phyloP scores from a whole-genome alignment of 2,888 invertebrate species.

The Diarsia rubi region DNA sequence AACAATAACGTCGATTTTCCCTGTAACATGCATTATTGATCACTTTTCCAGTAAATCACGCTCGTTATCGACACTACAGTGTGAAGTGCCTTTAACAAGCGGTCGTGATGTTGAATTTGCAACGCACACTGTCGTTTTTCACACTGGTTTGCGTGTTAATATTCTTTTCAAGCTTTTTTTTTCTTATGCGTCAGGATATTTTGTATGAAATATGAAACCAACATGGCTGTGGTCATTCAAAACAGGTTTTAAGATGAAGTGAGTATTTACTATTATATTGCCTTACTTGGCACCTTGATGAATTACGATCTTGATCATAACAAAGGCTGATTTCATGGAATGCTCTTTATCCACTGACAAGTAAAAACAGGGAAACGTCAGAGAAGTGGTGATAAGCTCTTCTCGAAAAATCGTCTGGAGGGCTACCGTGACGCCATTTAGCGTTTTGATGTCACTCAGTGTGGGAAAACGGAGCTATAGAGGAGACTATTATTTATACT shows the following conservation, averaged over 20 bases:
- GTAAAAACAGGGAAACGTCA: no score
- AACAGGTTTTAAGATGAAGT: background rate
- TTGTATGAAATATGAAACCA: background rate
- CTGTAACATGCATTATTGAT: background rate
- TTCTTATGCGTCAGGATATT: conserved; percentile 21
- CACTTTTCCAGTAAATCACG: background rate
- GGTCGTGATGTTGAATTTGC: conserved; percentile 39
- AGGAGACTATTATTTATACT: no score
- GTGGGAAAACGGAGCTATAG: no score
- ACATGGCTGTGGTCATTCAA: background rate
- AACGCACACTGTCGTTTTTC: conserved; percentile 29
- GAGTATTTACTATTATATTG: background rate
- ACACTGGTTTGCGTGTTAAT: conserved; percentile 11
- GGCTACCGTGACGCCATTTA: no score
- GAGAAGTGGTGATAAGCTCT: no score
- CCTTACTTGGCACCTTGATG: background rate
- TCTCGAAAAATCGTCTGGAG: no score
- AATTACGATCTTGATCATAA: no score
- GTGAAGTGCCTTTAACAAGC: conserved; percentile 23
- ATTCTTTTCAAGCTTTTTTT: conserved; percentile 5
- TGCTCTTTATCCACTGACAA: background rate
- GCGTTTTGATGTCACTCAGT: no score
- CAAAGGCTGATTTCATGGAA: no score
- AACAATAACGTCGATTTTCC: background rate
- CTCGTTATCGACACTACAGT: background rate